Evolutionary conservation across 2,113 vertebrate genomes (phyloP), one percentile per base, ranked within the genome.

Genomic region (Notothenia rossii): DNA sequence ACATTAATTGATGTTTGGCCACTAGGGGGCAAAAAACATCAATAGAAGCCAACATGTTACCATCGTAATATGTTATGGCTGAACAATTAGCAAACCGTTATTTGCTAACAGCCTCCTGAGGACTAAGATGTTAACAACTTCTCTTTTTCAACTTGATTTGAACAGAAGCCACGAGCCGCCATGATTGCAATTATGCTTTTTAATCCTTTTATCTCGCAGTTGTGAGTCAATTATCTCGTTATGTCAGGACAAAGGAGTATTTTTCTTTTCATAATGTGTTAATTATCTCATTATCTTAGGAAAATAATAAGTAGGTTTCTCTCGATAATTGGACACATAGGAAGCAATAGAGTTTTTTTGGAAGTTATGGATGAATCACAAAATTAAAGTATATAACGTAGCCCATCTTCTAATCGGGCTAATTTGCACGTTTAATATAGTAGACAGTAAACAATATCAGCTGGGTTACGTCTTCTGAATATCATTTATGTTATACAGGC

Each of bases 241-340:
- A 50, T 65, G 61, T 67, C 33, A 18, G 17, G 7, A 61, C 49
- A 67, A 54, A 67, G 36, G 15, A 7, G 10, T 58, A 8, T 29
- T 49, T 13, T 66, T 72, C 62, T 59, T 29, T 20, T 48, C 18
- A 46, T 17, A 77, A 60, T 61, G 18, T 40, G 4, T 48, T 63
- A 10, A 59, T 67, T 62, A 50, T 50, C 15, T 80, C 66, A 55
- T 66, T 66, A 67, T 80, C 17, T 45, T 11, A 1, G 8, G 53
- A 43, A 22, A 36, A 54, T 3, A 56, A 10, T 11, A 2, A 14
- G 12, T 1, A 0, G 0, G 20, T 64, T 45, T 59, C 6, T 25
- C 29, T 10, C 3, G 29, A 29, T 4, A 29, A 29, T 29, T 29
- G 11, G 14, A 58, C 20, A 53, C 59, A 73, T 53, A 46, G 29